Evolutionary conservation across 2,888 invertebrate genomes (phyloP).

Genomic region (Petrolisthes manimaculis): DNA sequence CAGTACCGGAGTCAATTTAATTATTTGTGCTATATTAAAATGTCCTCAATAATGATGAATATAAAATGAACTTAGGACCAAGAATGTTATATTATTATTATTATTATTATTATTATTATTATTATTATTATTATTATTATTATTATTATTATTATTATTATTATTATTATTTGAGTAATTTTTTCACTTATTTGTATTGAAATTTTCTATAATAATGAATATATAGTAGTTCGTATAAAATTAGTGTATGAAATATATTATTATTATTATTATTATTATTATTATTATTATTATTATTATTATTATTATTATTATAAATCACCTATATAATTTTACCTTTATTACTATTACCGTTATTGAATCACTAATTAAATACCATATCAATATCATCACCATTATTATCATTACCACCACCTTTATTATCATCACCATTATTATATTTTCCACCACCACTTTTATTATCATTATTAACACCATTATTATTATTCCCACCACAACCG

Average conservation of each 20-base stretch:
- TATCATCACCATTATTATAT: neutral
- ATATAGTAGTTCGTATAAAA: no score
- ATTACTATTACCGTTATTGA: neutral
- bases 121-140: no score
- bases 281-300: slow-evolving; percentile 43
- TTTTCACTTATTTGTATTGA: no score
- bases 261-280: slow-evolving; percentile 38
- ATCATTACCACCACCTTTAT: slow-evolving; percentile 7
- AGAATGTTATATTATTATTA: no score
- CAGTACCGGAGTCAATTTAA: no score
- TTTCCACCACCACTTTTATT: neutral
- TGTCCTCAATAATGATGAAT: no score
- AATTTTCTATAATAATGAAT: no score
- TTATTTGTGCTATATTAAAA: no score
- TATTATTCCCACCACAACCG: neutral
- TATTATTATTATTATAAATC: slow-evolving; percentile 24
- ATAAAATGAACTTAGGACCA: no score
- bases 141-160: no score
- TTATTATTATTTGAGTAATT: no score
- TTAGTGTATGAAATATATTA: neutral
- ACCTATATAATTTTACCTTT: slow-evolving; percentile 1
- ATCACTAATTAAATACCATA: slow-evolving; percentile 24
- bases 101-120: no score
- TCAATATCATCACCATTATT: slow-evolving; percentile 16
- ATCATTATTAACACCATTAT: neutral